These are phyloP conservation scores for Atrichornis clamosus DNA, from an alignment of 2,113 vertebrate genomes.

Conservation along the genomic window DNA sequence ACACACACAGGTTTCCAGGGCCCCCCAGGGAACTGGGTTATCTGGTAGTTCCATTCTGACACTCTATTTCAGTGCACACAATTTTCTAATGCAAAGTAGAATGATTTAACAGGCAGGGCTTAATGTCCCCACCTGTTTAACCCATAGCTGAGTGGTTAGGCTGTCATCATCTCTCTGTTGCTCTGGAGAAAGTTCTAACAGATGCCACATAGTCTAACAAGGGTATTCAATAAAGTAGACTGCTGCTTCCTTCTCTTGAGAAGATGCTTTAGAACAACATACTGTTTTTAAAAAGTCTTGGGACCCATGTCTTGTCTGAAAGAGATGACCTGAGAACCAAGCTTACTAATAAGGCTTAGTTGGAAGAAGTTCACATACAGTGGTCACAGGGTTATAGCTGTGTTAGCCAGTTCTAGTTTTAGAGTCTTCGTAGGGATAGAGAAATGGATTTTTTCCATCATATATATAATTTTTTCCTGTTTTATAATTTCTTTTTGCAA, in stretches of 20 bases:
- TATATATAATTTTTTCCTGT: neutral
- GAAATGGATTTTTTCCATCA: neutral
- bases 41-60: neutral
- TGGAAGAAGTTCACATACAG: neutral
- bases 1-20: neutral
- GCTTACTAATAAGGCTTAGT: neutral
- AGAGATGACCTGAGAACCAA: neutral
- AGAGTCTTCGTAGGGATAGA: neutral
- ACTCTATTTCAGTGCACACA: neutral
- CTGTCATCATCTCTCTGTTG: neutral
- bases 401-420: neutral
- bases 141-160: neutral
- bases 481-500: neutral
- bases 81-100: neutral
- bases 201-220: neutral
- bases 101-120: neutral
- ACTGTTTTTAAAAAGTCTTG: neutral
- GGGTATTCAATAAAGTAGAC: neutral
- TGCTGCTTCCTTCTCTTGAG: neutral
- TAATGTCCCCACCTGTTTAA: neutral
- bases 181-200: neutral
- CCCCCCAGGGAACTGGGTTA: neutral
- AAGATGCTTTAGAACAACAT: neutral
- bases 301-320: neutral
- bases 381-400: neutral